Conservation (phyloP, 2,888 invertebrate genomes). For the Tenthredo notha region DNA sequence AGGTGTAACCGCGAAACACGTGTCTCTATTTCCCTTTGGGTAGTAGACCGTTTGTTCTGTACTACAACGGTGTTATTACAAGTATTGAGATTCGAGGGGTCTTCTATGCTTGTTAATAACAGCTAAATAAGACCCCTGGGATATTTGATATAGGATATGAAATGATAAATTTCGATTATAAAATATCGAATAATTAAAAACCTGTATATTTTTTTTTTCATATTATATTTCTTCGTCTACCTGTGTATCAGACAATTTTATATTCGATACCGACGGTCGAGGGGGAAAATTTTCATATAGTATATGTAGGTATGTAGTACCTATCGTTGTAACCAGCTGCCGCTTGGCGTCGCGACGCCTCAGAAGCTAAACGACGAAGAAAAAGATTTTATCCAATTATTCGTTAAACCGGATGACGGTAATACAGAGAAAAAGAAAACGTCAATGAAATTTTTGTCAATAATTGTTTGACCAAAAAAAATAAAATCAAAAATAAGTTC, state of each 20-base stretch:
- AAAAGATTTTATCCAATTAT: neutral
- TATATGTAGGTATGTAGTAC: neutral
- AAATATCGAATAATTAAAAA: neutral
- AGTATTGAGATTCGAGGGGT: neutral
- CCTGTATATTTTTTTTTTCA: neutral
- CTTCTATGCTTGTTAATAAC: neutral
- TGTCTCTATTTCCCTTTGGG: neutral
- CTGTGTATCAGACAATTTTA: neutral
- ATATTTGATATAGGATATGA: neutral
- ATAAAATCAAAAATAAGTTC: too few relatives aligned
- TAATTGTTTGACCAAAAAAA: too few relatives aligned
- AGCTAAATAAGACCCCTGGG: neutral
- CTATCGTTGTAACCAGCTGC: constrained; percentile 17
- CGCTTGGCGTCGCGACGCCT: constrained; percentile 33
- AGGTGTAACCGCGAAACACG: neutral
- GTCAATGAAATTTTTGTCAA: too few relatives aligned
- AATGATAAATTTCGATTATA: neutral
- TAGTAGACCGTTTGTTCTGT: neutral
- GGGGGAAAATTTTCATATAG: neutral
- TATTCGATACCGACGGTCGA: constrained; percentile 10
- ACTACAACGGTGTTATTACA: neutral
- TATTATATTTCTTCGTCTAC: neutral
- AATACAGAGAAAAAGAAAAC: neutral
- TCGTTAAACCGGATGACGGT: neutral
- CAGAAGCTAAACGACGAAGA: neutral